phyloP scores from a whole-genome alignment of 2,113 vertebrate species.

The Grallaria varia region DNA sequence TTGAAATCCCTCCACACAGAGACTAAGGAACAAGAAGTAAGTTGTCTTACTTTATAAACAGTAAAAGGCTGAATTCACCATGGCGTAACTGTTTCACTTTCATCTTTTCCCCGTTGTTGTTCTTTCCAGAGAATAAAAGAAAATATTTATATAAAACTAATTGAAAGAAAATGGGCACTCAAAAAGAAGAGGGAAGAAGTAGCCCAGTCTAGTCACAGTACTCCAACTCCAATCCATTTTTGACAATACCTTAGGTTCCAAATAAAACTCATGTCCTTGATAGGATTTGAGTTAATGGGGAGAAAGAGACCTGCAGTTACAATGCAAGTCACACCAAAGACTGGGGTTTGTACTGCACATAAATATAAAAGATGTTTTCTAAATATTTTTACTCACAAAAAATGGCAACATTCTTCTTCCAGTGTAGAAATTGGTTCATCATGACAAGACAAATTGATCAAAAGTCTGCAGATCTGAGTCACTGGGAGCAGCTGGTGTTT shows the following conservation, averaged over 20 bases:
- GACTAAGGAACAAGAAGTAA: background rate
- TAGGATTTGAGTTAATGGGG: background rate
- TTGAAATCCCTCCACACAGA: background rate
- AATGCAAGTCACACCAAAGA: background rate
- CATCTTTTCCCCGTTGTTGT: background rate
- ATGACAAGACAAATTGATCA: conserved; percentile 74
- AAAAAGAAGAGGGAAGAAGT: background rate
- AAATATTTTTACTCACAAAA: conserved; percentile 16
- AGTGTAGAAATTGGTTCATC: conserved; percentile 66
- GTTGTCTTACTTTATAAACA: background rate
- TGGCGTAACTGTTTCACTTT: background rate
- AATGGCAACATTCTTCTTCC: background rate
- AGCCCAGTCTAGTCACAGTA: background rate
- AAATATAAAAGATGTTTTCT: conserved; percentile 8
- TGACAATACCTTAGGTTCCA: background rate
- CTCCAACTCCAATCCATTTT: background rate
- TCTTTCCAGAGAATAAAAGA: background rate
- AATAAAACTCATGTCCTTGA: background rate
- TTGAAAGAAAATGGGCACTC: background rate
- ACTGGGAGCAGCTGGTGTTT: conserved; percentile 74
- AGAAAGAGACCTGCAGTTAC: background rate
- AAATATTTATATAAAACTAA: background rate
- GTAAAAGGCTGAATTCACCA: background rate
- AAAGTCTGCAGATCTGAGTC: conserved; percentile 71
- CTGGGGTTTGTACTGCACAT: background rate